A percentile compares a stretch with the other conserved stretches of the same genome.
phyloP scores from a whole-genome alignment of 2,888 invertebrate genomes.

The Resseliella maxima region DNA sequence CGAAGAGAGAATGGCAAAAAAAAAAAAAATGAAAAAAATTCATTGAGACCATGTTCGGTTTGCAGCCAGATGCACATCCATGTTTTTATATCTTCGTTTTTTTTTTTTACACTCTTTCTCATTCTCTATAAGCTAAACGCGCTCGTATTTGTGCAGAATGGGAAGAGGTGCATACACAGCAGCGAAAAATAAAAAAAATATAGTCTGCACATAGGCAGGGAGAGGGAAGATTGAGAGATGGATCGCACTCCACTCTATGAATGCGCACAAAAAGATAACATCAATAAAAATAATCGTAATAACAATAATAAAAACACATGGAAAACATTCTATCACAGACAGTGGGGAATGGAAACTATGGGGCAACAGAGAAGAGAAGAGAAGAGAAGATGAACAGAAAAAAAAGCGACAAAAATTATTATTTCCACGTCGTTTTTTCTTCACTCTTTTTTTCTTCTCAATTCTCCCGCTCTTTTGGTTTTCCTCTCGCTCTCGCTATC shows the following conservation, averaged over 20 bases:
- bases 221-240: not conserved
- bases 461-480: not conserved
- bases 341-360: conserved; percentile 8
- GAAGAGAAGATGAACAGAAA: not conserved
- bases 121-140: not conserved
- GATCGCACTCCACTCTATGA: not conserved
- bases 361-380: too few species aligned
- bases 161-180: not conserved
- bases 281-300: conserved; percentile 50
- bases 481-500: not conserved
- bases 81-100: too few species aligned
- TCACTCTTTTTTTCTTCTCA: not conserved
- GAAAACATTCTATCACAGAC: conserved; percentile 13
- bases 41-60: conserved; percentile 1
- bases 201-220: too few species aligned
- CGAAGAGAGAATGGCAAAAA: too few species aligned
- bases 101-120: too few species aligned
- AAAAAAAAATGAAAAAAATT: too few species aligned
- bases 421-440: conserved; percentile 41
- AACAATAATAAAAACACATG: conserved; percentile 14
- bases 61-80: not conserved
- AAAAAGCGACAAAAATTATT: conserved; percentile 41
- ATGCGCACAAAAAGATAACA: conserved; percentile 22
- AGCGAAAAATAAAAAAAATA: not conserved
- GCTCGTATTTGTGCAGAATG: not conserved